Evolutionary conservation across 2,797 vertebrate genomes (phyloP).

Genomic region (Molossus molossus): DNA sequence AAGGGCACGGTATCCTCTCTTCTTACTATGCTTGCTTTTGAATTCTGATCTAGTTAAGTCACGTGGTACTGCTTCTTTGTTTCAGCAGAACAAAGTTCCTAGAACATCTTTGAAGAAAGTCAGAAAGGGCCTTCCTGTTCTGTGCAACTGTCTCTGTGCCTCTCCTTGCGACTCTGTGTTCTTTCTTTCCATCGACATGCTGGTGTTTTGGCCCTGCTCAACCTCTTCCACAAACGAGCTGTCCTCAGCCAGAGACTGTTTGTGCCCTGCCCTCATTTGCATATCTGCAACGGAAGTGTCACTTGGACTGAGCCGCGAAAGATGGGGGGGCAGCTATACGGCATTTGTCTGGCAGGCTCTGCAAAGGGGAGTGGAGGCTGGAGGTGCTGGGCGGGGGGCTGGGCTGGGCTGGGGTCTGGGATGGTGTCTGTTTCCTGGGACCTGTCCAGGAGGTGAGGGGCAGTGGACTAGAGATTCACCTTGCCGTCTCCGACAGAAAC

Average conservation of each 20-base stretch:
- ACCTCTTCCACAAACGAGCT: conserved; percentile 58
- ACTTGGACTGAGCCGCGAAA: conserved; percentile 65
- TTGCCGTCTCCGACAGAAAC: not conserved
- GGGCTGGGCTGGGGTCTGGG: not conserved
- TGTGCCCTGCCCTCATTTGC: conserved; percentile 73
- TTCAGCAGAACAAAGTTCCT: conserved; percentile 5
- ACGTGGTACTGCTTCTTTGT: not conserved
- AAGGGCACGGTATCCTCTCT: not conserved
- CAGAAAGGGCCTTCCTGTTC: not conserved
- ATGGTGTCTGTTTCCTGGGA: not conserved
- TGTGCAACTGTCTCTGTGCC: rapidly evolving
- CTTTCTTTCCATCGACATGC: not conserved
- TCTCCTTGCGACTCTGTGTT: not conserved
- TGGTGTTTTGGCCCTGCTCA: not conserved
- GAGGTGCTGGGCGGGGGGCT: not conserved
- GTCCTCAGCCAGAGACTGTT: conserved; percentile 68
- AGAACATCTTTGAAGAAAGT: not conserved
- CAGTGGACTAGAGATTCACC: not conserved
- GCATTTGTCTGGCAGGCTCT: not conserved
- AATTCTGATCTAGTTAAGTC: not conserved
- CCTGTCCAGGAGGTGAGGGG: not conserved
- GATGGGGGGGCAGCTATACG: conserved; percentile 21
- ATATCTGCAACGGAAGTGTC: conserved; percentile 85
- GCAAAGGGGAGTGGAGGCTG: not conserved
- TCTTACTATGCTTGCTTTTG: not conserved